Conservation (phyloP, 1,140 invertebrate genomes). For the Coptotermes formosanus region DNA sequence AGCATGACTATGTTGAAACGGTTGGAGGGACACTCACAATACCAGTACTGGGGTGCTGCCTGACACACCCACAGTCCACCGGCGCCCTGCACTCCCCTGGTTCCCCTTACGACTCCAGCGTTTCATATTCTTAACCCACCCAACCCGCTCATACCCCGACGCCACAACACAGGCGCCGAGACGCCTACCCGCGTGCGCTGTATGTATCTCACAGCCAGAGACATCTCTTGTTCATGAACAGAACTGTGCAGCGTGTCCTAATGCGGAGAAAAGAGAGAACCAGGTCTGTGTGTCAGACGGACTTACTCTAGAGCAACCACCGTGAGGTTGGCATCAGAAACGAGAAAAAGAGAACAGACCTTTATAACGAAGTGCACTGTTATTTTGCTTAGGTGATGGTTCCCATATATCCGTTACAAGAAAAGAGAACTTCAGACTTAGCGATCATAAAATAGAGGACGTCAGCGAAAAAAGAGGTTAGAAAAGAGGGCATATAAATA, state of each 20-base stretch:
- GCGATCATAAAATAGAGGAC: no score
- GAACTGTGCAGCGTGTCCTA: not conserved
- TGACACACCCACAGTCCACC: not conserved
- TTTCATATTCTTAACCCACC: not conserved
- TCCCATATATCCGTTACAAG: no score
- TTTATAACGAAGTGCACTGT: no score
- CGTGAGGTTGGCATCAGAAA: no score
- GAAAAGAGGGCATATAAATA: no score
- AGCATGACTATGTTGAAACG: not conserved
- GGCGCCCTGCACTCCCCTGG: not conserved
- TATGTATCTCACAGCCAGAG: not conserved
- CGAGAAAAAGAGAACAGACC: no score
- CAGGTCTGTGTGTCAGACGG: no score
- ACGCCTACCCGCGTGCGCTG: not conserved
- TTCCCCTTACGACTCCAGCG: not conserved
- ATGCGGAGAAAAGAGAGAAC: not conserved
- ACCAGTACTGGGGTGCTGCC: not conserved
- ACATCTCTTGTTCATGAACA: not conserved
- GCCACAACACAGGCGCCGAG: conserved; percentile 10
- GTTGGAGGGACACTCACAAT: not conserved
- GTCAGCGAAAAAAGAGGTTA: no score
- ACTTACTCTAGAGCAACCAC: no score
- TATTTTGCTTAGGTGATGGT: no score
- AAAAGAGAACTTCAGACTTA: no score
- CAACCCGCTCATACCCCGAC: not conserved